Conservation (phyloP, 92 coral and sea anemone genomes). For the Ricordea florida region DNA sequence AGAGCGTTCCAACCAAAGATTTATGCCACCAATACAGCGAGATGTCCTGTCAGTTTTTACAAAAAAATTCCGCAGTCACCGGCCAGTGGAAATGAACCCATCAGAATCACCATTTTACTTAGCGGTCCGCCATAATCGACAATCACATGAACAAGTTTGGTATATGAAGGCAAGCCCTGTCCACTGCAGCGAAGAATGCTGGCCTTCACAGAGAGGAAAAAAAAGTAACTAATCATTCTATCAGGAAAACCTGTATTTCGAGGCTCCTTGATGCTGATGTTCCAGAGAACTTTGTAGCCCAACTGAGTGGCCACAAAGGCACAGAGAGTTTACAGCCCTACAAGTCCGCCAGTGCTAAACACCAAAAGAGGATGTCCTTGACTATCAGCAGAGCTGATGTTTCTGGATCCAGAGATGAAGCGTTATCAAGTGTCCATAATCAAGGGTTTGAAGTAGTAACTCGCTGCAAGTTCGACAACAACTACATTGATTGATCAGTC, state of each 20-base stretch:
- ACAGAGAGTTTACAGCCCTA: conserved; percentile 40
- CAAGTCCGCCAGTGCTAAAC: conserved; percentile 28
- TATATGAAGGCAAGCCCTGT: conserved; percentile 29
- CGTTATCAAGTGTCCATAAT: too few species aligned
- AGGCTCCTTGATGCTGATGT: conserved; percentile 32
- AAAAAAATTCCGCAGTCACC: conserved; percentile 35
- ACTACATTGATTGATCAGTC: too few species aligned
- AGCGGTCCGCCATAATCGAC: conserved; percentile 29
- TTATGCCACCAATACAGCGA: conserved; percentile 8
- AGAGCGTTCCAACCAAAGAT: conserved; percentile 41
- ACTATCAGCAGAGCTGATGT: too few species aligned
- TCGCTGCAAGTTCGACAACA: too few species aligned
- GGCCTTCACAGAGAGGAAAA: conserved; percentile 17
- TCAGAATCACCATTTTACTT: conserved; percentile 51
- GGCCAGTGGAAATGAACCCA: conserved; percentile 39
- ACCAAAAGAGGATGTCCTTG: conserved; percentile 1
- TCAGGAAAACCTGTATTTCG: too few species aligned
- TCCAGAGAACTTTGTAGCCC: too few species aligned
- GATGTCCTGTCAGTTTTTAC: conserved; percentile 35
- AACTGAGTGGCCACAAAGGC: conserved; percentile 36
- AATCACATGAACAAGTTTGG: conserved; percentile 12
- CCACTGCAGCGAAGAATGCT: conserved; percentile 21
- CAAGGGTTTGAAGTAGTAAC: too few species aligned
- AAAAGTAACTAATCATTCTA: conserved; percentile 33
- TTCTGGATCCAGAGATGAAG: too few species aligned